Conservation (phyloP, 2,797 vertebrate species). For the Peromyscus aztecus region DNA sequence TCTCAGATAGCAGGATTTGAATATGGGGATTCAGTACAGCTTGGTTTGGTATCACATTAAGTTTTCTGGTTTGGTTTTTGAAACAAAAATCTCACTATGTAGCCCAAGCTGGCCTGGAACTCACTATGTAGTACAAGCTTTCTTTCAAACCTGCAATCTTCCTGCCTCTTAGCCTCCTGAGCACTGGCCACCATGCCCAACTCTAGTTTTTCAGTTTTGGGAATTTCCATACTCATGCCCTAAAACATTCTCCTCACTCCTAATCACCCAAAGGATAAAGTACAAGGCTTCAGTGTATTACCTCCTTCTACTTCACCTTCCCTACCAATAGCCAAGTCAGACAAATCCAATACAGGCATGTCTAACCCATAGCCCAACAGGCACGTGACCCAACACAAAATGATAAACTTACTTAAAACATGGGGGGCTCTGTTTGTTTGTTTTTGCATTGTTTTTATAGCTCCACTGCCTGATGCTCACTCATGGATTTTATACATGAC, state of each 20-base stretch:
- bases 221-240: constrained; percentile 32
- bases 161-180: not conserved
- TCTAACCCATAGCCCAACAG: no score
- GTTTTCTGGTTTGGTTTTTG: not conserved
- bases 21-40: not conserved
- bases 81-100: not conserved
- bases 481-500: not conserved
- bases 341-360: not conserved
- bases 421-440: not conserved
- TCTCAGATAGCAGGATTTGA: constrained; percentile 48
- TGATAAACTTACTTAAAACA: not conserved
- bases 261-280: not conserved
- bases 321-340: not conserved
- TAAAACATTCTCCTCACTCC: constrained; percentile 22
- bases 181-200: not conserved
- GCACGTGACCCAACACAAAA: not conserved
- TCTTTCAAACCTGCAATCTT: not conserved
- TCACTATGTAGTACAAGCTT: not conserved
- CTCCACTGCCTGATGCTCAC: not conserved
- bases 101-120: not conserved
- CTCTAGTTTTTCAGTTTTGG: constrained; percentile 12
- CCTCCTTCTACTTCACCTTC: not conserved
- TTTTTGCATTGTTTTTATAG: not conserved
- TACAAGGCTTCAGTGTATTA: not conserved
- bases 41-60: not conserved